A percentile compares a stretch with the other conserved stretches of the same genome.
Conservation (phyloP, 2,888 invertebrate genomes). For the Drosophila kanekoi region DNA sequence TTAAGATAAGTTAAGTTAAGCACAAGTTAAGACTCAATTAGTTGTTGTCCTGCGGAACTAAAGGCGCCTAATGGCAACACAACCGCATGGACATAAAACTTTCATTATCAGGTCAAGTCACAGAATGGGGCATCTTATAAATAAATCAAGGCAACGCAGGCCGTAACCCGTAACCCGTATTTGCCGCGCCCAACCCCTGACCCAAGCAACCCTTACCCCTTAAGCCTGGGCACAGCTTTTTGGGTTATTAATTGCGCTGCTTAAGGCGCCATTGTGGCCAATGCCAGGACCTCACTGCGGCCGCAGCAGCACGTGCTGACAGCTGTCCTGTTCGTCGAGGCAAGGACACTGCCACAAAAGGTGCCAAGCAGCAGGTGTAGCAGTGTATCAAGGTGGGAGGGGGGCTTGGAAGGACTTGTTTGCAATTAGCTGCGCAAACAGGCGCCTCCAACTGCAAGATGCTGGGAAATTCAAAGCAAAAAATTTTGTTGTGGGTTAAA, state of each 20-base stretch:
- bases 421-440: constrained; percentile 65
- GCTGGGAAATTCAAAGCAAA: constrained; percentile 13
- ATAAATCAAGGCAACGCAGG: constrained; percentile 61
- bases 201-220: neutral
- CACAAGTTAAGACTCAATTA: constrained; percentile 37
- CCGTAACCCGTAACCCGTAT: neutral
- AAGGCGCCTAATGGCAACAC: constrained; percentile 51
- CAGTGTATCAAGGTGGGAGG: neutral
- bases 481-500: constrained; percentile 8
- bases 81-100: constrained; percentile 63
- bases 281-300: constrained; percentile 18
- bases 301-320: constrained; percentile 49
- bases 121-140: constrained; percentile 48
- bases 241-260: constrained; percentile 73
- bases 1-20: neutral
- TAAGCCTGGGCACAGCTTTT: constrained; percentile 9
- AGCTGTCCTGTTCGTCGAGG: constrained; percentile 11
- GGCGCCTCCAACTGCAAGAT: constrained; percentile 12
- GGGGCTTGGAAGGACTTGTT: constrained; percentile 6
- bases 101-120: constrained; percentile 60
- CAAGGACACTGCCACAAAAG: constrained; percentile 43
- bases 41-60: constrained; percentile 15
- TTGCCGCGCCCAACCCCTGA: neutral
- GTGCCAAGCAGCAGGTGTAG: constrained; percentile 4
- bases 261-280: constrained; percentile 53